A percentile compares a stretch with the other conserved stretches of the same genome.
Evolutionary conservation across 2,797 vertebrate species (phyloP).

Genomic region (Hypotaenidia okinawae): DNA sequence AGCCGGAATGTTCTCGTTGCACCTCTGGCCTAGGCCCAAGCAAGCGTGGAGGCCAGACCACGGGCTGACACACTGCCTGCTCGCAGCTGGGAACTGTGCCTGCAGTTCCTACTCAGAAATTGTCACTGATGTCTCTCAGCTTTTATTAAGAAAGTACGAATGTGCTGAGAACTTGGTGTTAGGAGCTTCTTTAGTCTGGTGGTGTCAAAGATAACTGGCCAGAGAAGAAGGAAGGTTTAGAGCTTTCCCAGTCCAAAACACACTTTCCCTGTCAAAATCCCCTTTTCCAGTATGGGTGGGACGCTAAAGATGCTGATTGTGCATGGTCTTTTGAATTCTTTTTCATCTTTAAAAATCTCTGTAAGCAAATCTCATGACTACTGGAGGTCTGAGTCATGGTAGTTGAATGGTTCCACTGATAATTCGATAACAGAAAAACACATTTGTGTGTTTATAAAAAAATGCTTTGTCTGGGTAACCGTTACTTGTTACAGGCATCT

Average conservation of each 20-base stretch:
- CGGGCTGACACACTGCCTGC: fast-evolving
- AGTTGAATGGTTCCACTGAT: not conserved
- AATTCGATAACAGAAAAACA: not conserved
- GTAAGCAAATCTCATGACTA: not conserved
- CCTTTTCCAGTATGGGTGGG: fast-evolving
- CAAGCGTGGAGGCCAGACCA: fast-evolving
- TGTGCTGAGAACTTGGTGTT: not conserved
- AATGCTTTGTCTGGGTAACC: not conserved
- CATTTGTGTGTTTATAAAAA: not conserved
- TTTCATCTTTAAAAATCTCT: not conserved
- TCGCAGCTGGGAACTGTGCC: fast-evolving
- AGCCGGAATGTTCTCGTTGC: fast-evolving
- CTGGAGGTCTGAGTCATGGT: not conserved
- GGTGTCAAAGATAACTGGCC: fast-evolving
- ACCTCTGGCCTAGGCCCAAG: fast-evolving
- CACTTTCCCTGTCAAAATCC: not conserved
- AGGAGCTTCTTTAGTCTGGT: fast-evolving
- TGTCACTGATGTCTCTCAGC: fast-evolving
- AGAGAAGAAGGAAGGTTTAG: no score
- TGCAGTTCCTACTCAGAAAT: fast-evolving
- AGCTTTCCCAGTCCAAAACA: not conserved
- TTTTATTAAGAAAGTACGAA: fast-evolving
- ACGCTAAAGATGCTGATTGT: no score
- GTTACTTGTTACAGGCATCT: not conserved
- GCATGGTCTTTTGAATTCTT: not conserved